Percentiles rank a stretch among this genome's conserved stretches.
Evolutionary conservation across 2,888 invertebrate genomes (phyloP).

Genomic region (Tethea ocularis): DNA sequence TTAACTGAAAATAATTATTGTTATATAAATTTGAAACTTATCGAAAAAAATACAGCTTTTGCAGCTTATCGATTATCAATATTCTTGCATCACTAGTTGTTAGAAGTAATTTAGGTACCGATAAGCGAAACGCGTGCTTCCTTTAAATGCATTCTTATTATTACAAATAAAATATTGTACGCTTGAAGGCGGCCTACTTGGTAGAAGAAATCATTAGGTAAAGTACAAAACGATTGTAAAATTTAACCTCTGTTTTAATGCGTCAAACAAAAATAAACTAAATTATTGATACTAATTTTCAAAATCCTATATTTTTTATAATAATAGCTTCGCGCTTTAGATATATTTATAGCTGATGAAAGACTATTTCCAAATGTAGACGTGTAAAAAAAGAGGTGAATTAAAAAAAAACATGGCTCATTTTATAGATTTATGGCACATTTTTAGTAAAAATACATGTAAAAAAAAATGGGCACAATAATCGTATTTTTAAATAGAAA

Average conservation of each 20-base stretch:
- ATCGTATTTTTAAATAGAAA: constrained; percentile 26
- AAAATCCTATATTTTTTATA: constrained; percentile 15
- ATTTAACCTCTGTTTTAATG: neutral
- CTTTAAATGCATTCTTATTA: constrained; percentile 46
- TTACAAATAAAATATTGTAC: constrained; percentile 16
- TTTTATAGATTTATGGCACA: neutral
- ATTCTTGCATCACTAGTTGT: constrained; percentile 5
- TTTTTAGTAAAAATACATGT: constrained; percentile 13
- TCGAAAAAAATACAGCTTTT: neutral
- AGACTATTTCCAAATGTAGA: neutral
- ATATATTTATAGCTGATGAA: neutral
- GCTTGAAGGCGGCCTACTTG: constrained; percentile 20
- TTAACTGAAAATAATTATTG: no score
- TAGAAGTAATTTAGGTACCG: constrained; percentile 46
- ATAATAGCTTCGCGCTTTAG: neutral
- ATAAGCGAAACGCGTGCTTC: constrained; percentile 76
- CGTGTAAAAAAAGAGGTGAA: neutral
- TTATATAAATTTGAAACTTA: neutral
- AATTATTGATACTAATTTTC: constrained; percentile 27
- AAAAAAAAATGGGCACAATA: constrained; percentile 45
- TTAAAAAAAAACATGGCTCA: neutral
- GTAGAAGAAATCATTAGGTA: constrained; percentile 19
- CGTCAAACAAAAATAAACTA: constrained; percentile 14
- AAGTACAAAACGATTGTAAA: constrained; percentile 48
- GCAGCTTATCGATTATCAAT: neutral